Evolutionary conservation across 2,888 invertebrate genomes (phyloP), one percentile per base, ranked within the genome.

Genomic region (Sialis lutaria): DNA sequence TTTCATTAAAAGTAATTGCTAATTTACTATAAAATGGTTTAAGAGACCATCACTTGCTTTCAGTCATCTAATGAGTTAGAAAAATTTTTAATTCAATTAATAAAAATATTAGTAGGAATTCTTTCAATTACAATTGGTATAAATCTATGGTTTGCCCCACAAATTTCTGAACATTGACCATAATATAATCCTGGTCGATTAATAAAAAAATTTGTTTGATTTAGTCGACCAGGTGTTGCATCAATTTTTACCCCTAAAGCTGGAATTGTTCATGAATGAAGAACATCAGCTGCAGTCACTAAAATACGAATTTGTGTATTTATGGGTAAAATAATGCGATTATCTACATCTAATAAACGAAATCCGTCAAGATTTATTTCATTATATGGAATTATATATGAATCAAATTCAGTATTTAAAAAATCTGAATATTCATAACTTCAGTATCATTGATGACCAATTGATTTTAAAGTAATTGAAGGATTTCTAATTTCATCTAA

Each of bases 131-230:
- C 70, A 72, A 83, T 82, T 33, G 82, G 83, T 67, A 85, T 85
- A 73, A 84, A 84, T 49, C 80, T 80, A 63, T 85, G 82, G 61
- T 85, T 83, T 46, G 77, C 74, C 1, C 83, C 83, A 67, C 83
- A 85, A 69, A 85, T 83, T 75, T 85, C 82, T 55, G 82, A 84
- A 61, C 83, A 85, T 74, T 84, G 82, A 0, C 82, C 82, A 64
- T 66, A 83, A 64, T 72, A 79, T 60, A 82, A 56, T 40, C 82
- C 80, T 1, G 77, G 69, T 2, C 75, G 74, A 53, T 72, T 77
- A 55, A 74, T 69, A 55, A 67, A 67, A 61, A 81, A 72, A 55
- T 67, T 72, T 58, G 66, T 69, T 76, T 79, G 76, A 55, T 79
- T 78, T 61, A 79, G 54, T 40, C 78, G 77, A 0, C 78, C 77